Conservation (phyloP, 2,797 vertebrate species). For the Jordanella pulchra region DNA sequence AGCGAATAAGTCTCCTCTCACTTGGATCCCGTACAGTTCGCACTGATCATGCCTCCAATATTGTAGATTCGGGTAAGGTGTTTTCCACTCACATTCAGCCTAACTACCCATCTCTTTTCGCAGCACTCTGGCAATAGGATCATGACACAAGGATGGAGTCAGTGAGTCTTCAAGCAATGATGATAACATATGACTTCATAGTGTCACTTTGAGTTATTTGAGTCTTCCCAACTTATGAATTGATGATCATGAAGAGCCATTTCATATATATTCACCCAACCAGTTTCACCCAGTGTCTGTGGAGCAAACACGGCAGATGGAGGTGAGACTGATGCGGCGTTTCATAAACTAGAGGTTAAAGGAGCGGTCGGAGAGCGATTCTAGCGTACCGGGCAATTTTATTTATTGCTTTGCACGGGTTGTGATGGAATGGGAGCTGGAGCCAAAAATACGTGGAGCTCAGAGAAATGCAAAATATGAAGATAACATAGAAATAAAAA, state of each 20-base stretch:
- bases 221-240: neutral
- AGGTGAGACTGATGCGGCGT: conserved; percentile 62
- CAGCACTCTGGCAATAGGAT: conserved; percentile 21
- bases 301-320: conserved; percentile 30
- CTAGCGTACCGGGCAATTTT: conserved; percentile 63
- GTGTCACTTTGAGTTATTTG: conserved; percentile 58
- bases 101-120: conserved; percentile 9
- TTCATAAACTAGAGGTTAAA: conserved; percentile 64
- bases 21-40: conserved; percentile 58
- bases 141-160: conserved; percentile 28
- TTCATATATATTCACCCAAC: conserved; percentile 40
- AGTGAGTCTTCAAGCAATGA: conserved; percentile 17
- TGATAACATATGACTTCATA: conserved; percentile 33
- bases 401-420: conserved; percentile 55
- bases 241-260: neutral
- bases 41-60: conserved; percentile 64
- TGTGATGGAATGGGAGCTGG: conserved; percentile 42
- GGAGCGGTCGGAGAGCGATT: conserved; percentile 63
- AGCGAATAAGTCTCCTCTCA: conserved; percentile 51
- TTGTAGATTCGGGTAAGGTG: conserved; percentile 77
- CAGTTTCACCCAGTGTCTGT: conserved; percentile 16
- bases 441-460: conserved; percentile 36
- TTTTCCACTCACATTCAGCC: conserved; percentile 38
- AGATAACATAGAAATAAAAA: conserved; percentile 13
- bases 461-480: neutral